These are phyloP conservation scores for Arrhopalites spinosus DNA, from an alignment of 2,888 invertebrate species.

Conservation along the genomic window DNA sequence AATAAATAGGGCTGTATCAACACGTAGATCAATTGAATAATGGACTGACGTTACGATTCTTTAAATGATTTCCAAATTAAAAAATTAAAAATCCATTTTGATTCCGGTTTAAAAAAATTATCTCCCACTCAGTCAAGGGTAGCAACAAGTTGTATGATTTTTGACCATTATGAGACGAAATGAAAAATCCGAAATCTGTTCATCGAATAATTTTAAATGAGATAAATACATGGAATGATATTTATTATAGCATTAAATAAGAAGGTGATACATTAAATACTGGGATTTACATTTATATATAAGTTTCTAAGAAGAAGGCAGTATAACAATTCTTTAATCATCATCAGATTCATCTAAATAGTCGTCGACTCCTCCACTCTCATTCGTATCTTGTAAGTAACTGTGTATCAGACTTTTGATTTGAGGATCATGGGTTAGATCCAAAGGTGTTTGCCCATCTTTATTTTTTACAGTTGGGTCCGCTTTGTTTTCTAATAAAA, in stretches of 20 bases:
- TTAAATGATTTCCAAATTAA: no score
- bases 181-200: no score
- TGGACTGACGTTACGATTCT: no score
- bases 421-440: constrained; percentile 63
- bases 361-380: constrained; percentile 34
- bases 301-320: neutral
- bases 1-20: no score
- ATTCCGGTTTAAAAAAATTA: no score
- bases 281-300: neutral
- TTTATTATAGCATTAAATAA: neutral
- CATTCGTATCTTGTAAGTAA: constrained; percentile 30
- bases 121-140: no score
- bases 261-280: neutral
- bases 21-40: no score
- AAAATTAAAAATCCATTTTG: no score
- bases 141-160: no score
- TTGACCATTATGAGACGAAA: no score
- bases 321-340: constrained; percentile 14
- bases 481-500: constrained; percentile 65
- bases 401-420: constrained; percentile 58
- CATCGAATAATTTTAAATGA: no score
- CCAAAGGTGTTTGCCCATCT: constrained; percentile 63
- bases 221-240: neutral
- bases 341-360: constrained; percentile 41
- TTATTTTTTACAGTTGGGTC: constrained; percentile 63